Percentiles rank a stretch among this genome's conserved stretches.
phyloP scores from a whole-genome alignment of 2,113 vertebrate species.

The Willisornis vidua region DNA sequence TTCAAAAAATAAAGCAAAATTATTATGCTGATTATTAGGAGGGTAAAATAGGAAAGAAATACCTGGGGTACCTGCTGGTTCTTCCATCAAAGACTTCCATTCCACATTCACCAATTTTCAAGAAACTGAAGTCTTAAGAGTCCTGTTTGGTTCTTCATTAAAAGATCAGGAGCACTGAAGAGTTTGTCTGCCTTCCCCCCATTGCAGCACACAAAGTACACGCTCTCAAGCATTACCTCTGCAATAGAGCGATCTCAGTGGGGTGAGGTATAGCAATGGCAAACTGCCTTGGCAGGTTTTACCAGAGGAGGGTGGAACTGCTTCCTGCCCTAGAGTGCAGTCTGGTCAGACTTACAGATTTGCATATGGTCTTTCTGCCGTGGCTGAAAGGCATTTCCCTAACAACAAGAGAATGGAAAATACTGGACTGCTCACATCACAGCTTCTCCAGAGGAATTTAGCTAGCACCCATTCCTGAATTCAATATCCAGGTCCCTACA shows the following conservation, averaged over 20 bases:
- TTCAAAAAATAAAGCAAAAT: neutral
- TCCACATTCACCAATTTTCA: neutral
- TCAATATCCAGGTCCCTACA: neutral
- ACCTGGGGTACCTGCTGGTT: neutral
- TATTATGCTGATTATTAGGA: neutral
- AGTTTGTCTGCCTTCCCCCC: neutral
- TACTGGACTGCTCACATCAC: neutral
- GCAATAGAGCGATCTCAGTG: neutral
- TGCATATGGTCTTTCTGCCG: neutral
- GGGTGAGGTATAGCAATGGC: neutral
- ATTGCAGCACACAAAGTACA: neutral
- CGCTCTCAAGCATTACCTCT: neutral
- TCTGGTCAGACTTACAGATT: neutral
- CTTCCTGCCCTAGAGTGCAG: neutral
- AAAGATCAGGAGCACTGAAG: neutral
- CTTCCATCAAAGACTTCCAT: neutral
- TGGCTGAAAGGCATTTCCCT: neutral
- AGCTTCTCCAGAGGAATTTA: neutral
- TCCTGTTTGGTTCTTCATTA: neutral
- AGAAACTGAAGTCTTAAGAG: neutral
- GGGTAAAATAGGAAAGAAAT: neutral
- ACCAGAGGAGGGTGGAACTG: neutral
- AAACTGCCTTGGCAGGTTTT: neutral
- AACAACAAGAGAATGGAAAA: neutral
- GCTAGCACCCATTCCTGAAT: neutral